Percentiles rank a stretch among this genome's conserved stretches.
Evolutionary conservation across 2,797 vertebrate genomes (phyloP).

Genomic region (Pipistrellus pipistrellus): DNA sequence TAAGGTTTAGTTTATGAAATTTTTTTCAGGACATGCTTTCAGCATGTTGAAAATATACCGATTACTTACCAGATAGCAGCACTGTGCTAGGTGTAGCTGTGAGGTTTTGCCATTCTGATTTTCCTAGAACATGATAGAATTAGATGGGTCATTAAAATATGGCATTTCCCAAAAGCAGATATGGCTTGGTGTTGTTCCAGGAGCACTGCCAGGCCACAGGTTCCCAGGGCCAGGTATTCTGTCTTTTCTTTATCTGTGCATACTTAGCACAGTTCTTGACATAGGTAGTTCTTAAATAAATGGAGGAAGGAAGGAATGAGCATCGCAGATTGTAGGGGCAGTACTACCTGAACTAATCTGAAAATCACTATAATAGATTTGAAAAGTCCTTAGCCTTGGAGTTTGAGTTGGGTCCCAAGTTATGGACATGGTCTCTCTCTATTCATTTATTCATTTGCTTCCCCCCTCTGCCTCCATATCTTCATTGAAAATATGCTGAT

Average conservation of each 20-base stretch:
- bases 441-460: not conserved
- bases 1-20: not conserved
- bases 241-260: not conserved
- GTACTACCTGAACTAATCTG: not conserved
- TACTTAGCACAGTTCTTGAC: not conserved
- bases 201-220: not conserved
- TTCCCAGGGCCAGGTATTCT: not conserved
- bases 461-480: not conserved
- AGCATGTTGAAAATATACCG: not conserved
- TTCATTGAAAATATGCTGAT: not conserved
- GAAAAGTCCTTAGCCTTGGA: not conserved
- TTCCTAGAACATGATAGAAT: slow-evolving; percentile 10
- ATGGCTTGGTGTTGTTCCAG: not conserved
- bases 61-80: not conserved
- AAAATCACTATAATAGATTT: not conserved
- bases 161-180: not conserved
- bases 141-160: not conserved
- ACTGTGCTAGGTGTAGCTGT: not conserved
- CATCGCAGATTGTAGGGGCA: not conserved
- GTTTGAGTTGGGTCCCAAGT: not conserved
- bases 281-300: not conserved
- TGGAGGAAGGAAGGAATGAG: not conserved
- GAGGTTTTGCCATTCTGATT: not conserved
- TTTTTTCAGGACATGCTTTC: slow-evolving; percentile 32
- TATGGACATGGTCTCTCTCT: not conserved